Evolutionary conservation across 2,113 vertebrate genomes (phyloP).

Genomic region (Amphilophus citrinellus): DNA sequence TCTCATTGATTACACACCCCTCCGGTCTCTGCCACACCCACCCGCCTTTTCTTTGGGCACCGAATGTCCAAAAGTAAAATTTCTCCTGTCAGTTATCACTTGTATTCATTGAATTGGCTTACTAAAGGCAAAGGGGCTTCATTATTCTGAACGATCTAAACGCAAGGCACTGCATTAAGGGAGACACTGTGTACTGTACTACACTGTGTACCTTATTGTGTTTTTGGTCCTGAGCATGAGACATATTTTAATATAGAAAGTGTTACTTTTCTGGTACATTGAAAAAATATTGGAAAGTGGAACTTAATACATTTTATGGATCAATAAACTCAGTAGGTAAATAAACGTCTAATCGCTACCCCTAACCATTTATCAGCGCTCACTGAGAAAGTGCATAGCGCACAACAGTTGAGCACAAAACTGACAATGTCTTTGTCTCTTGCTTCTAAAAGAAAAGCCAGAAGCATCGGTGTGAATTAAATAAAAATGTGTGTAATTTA

Average conservation of each 20-base stretch:
- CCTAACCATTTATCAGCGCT: not conserved
- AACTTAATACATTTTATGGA: not conserved
- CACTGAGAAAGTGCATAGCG: not conserved
- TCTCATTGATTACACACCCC: not conserved
- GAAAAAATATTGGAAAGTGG: not conserved
- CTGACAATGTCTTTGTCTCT: not conserved
- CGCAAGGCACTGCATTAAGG: not conserved
- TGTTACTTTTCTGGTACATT: not conserved
- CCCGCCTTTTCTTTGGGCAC: constrained; percentile 29
- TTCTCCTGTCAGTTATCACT: not conserved
- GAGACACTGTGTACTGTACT: not conserved
- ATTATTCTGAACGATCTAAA: not conserved
- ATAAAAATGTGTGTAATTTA: not conserved
- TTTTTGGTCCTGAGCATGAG: not conserved
- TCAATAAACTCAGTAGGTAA: not conserved
- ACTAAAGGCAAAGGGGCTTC: not conserved
- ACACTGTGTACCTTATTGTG: not conserved
- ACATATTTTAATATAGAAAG: not conserved
- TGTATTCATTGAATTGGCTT: not conserved
- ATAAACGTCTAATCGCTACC: not conserved
- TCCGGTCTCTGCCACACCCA: constrained; percentile 34
- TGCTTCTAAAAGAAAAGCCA: not conserved
- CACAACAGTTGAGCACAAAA: not conserved
- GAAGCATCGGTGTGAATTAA: not conserved
- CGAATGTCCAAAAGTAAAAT: constrained; percentile 43